A percentile compares a stretch with the other conserved stretches of the same genome.
phyloP scores from a whole-genome alignment of 2,888 invertebrate species.

The Ophion obscuratus region DNA sequence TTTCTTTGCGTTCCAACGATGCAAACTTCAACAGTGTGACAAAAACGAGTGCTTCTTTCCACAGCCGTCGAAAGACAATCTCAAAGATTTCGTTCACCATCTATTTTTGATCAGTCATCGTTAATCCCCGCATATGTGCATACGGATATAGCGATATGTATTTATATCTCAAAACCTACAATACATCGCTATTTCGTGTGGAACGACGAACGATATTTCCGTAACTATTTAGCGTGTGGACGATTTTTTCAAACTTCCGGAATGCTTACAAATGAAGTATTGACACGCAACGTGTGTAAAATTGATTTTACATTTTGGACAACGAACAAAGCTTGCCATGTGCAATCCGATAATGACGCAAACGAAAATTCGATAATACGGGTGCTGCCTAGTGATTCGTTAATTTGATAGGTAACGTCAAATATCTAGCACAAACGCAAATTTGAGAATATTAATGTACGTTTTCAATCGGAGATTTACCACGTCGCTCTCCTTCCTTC shows the following conservation, averaged over 20 bases:
- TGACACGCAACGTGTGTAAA: neutral
- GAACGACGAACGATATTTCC: conserved; percentile 43
- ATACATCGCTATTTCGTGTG: neutral
- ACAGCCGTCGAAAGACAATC: conserved; percentile 1
- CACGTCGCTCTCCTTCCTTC: neutral
- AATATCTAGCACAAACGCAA: no score
- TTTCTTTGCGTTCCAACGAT: neutral
- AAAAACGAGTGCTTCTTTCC: conserved; percentile 20
- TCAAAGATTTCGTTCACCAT: conserved; percentile 26
- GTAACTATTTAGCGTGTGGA: conserved; percentile 26
- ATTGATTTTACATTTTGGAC: neutral
- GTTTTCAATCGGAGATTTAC: neutral
- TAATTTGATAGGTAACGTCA: no score
- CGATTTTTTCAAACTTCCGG: conserved; percentile 18
- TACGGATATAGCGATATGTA: conserved; percentile 14
- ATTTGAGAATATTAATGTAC: no score
- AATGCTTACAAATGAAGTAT: conserved; percentile 24
- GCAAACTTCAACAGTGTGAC: neutral
- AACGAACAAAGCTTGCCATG: no score
- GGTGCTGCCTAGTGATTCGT: no score
- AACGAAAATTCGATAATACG: no score
- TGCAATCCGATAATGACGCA: no score
- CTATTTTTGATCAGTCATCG: conserved; percentile 45
- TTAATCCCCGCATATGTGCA: neutral
- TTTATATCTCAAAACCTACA: conserved; percentile 6